Base-by-base conservation (phyloP, 1,140 invertebrate species). In the Mycetomoellerius zeteki region DNA sequence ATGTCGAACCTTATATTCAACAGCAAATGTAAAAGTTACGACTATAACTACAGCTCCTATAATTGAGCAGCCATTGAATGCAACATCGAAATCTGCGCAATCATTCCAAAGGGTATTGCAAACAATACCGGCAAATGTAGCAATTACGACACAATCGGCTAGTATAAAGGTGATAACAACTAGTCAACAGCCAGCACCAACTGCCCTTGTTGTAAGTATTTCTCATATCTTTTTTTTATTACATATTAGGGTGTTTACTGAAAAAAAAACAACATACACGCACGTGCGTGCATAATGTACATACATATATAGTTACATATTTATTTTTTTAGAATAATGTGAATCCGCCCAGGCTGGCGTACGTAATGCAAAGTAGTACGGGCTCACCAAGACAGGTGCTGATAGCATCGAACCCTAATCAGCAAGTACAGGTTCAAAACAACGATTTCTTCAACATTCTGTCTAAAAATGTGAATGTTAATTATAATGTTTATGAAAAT, bases 141-240 rank as follows among this genome's bases (percentile, higher is more conserved):
- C 93, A 37, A 89, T 93, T 72, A 78, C 89, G 6, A 72, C 62
- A 33, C 93, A 92, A 75, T 64, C 88, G 16, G 43, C 88, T 87
- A 94, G 90, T 73, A 93, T 95, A 82, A 93, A 93, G 86, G 89
- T 95, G 10, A 93, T 95, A 43, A 93, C 94, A 88, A 89, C 94
- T 54, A 92, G 87, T 21, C 93, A 93, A 65, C 90, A 93, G 50
- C 87, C 93, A 86, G 92, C 92, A 52, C 92, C 93, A 77, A 94
- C 94, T 86, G 92, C 94, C 67, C 86, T 94, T 91, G 94, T 95
- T 78, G 94, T 94, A 85, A 62, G 90, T 92, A 86, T 85, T 75
- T 75, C 12, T 52, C 50, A 64, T 77, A 50, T 85, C n/a, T 16
- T 50, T 16, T 50, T 50, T 50, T 50, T 54, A 54, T 54, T 16